Percentiles rank a stretch among this genome's conserved stretches.
Conservation (phyloP, 2,113 vertebrate genomes). For the Thunnus thynnus region DNA sequence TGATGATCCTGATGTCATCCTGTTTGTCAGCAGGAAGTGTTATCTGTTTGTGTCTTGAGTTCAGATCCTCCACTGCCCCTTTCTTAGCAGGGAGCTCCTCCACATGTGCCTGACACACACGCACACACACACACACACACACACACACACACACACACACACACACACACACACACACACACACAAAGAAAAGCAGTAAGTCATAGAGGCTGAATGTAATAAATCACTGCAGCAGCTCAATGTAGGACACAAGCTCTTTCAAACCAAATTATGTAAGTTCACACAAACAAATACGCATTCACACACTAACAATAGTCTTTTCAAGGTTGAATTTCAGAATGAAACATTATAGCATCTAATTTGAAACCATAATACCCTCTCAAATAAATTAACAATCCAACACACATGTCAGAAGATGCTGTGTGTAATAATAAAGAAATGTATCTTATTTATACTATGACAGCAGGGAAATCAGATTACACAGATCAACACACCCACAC, state of each 20-base stretch:
- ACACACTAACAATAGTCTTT: conserved; percentile 9
- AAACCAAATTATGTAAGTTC: conserved; percentile 31
- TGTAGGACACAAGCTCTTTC: conserved; percentile 27
- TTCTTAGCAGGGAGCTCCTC: conserved; percentile 89
- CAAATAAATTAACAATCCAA: conserved; percentile 22
- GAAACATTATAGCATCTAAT: conserved; percentile 26
- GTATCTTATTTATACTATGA: conserved; percentile 3
- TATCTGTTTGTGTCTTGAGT: conserved; percentile 86
- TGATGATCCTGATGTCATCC: conserved; percentile 89
- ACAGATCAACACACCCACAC: conserved; percentile 61
- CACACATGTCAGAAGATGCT: neutral
- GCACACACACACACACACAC: conserved; percentile 34
- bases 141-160: conserved; percentile 11
- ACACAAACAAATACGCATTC: conserved; percentile 3
- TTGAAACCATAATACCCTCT: conserved; percentile 21
- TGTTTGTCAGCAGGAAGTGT: conserved; percentile 88
- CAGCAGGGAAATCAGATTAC: conserved; percentile 57
- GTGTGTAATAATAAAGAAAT: conserved; percentile 17
- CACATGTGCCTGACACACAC: conserved; percentile 85
- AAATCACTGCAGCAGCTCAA: conserved; percentile 22
- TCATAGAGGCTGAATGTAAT: conserved; percentile 25
- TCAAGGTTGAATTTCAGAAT: conserved; percentile 39
- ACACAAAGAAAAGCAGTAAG: no score
- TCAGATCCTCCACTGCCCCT: conserved; percentile 89
- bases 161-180: neutral